phyloP scores from a whole-genome alignment of 2,888 invertebrate species.

The Pardosa pseudoannulata region DNA sequence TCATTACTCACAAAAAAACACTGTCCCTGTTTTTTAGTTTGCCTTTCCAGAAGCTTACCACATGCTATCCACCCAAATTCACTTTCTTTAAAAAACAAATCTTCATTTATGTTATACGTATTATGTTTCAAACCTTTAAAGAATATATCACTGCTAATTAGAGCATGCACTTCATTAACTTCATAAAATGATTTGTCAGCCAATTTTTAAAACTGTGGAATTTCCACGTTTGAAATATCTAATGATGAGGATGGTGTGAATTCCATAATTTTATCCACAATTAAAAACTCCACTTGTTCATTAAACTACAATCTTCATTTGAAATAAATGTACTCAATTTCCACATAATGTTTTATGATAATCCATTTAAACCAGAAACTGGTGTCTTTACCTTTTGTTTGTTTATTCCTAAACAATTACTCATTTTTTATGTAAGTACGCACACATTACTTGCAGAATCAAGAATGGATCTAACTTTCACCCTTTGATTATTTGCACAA shows the following conservation, averaged over 20 bases:
- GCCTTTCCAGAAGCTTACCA: neutral
- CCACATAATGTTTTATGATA: neutral
- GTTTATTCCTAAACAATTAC: neutral
- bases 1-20: neutral
- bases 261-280: neutral
- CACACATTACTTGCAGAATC: neutral
- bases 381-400: neutral
- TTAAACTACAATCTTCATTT: neutral
- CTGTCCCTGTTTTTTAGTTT: no score
- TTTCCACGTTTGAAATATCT: neutral
- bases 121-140: no score
- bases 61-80: neutral
- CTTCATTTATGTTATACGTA: neutral
- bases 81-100: no score
- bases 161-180: neutral
- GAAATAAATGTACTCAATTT: neutral
- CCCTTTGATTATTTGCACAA: neutral
- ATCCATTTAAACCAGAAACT: neutral
- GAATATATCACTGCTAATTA: neutral
- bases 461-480: neutral
- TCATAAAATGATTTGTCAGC: slow-evolving; percentile 11
- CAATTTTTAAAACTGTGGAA: no score
- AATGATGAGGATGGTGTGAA: neutral
- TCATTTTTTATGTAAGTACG: neutral
- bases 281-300: neutral